Percentiles rank a stretch among this genome's conserved stretches.
These are phyloP conservation scores for Nomia melanderi DNA, from an alignment of 1,140 invertebrate species.

Conservation along the genomic window DNA sequence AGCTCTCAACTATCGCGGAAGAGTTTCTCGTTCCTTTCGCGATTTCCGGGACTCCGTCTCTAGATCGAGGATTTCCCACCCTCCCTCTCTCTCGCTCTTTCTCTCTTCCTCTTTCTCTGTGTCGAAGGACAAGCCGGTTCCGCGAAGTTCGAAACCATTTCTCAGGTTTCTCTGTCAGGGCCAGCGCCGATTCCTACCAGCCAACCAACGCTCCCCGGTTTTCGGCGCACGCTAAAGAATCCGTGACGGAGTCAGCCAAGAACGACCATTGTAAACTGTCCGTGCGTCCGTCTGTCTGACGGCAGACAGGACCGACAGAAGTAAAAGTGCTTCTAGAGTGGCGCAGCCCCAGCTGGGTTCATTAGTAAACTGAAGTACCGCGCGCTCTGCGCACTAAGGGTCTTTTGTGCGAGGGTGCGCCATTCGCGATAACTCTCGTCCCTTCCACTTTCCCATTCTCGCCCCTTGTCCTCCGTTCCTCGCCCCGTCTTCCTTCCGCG, in stretches of 20 bases:
- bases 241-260: conserved; percentile 32
- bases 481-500: too few relatives aligned
- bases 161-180: too few relatives aligned
- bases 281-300: conserved; percentile 56
- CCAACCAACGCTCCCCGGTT: too few relatives aligned
- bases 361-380: conserved; percentile 78
- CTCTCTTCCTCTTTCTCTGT: too few relatives aligned
- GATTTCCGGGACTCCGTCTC: neutral
- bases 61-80: neutral
- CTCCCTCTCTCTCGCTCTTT: too few relatives aligned
- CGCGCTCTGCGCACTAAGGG: conserved; percentile 64
- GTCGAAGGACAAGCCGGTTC: too few relatives aligned
- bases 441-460: conserved; percentile 37
- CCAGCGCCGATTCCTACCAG: too few relatives aligned
- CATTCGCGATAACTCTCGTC: conserved; percentile 67
- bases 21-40: conserved; percentile 9
- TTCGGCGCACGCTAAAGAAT: conserved; percentile 32
- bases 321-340: conserved; percentile 77
- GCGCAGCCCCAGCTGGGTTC: conserved; percentile 72
- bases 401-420: conserved; percentile 67
- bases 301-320: conserved; percentile 73
- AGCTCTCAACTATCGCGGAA: neutral
- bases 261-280: conserved; percentile 57
- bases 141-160: too few relatives aligned
- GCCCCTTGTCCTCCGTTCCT: neutral